Conservation (phyloP, 2,797 vertebrate genomes). For the Chaetodon trifasciatus region DNA sequence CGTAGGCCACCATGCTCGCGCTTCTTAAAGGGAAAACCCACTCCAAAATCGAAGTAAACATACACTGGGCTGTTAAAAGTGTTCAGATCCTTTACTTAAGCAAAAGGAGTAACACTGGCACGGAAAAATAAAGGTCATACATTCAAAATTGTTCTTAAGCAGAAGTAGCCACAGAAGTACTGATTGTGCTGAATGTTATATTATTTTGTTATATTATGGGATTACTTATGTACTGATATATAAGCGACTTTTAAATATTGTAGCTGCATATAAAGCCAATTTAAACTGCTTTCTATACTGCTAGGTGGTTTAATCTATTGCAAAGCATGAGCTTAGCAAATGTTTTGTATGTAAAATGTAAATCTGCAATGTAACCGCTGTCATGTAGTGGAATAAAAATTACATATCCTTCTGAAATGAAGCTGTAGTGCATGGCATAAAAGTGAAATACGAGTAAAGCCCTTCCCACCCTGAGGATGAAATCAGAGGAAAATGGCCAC, state of each 20-base stretch:
- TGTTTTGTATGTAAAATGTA: too few species aligned
- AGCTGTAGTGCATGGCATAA: too few species aligned
- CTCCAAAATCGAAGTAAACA: not conserved
- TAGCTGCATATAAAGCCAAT: not conserved
- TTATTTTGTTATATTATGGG: not conserved
- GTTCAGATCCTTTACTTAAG: too few species aligned
- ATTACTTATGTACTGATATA: not conserved
- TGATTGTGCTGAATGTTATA: not conserved
- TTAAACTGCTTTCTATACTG: too few species aligned
- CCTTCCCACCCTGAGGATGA: too few species aligned
- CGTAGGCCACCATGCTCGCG: slow-evolving; percentile 44
- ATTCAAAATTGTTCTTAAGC: not conserved
- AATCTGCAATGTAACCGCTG: too few species aligned
- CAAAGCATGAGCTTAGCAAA: too few species aligned
- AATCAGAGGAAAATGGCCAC: too few species aligned
- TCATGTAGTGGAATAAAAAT: too few species aligned
- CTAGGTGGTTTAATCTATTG: too few species aligned
- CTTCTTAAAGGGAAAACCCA: slow-evolving; percentile 18
- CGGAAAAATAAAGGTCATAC: not conserved
- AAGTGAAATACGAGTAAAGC: too few species aligned
- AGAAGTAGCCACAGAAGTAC: not conserved
- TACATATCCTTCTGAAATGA: too few species aligned
- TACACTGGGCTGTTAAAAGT: not conserved
- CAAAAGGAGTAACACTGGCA: not conserved
- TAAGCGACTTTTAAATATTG: not conserved